Evolutionary conservation across 1,140 invertebrate genomes (phyloP), one percentile per base, ranked within the genome.

Genomic region (Bombus confusus): DNA sequence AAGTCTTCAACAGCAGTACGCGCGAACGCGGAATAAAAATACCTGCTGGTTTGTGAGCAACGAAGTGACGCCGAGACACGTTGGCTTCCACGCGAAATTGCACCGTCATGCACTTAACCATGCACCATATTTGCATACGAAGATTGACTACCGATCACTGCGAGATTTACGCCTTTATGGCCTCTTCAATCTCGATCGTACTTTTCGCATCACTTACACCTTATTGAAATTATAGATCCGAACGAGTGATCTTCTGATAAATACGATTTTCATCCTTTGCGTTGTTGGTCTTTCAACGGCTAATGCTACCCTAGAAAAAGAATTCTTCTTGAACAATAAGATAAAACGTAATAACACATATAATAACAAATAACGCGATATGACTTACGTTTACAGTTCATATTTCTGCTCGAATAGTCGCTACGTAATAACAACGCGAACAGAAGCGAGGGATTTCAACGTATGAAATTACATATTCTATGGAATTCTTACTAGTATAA

Each of bases 71-170:
- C 28, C 59, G 59, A 62, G 59, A n/a, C 59, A 62, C 59, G 59
- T 62, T n/a, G 28, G 28, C 28, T 39, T 64, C 39, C 10, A 39
- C 39, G 28, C n/a, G 28, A 34, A 79, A 68, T 41, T 68, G 77
- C 77, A 79, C 22, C 77, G 62, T 79, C 59, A 79, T 18, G 41
- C 39, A 79, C n/a, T 10, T 79, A 66, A 57, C 77, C 62, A 37
- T 79, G 77, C 62, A 22, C 41, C 39, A 18, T 66, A 79, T 79
- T 79, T 79, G 77, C 77, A 79, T 79, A 66, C 77, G 37, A 34
- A 79, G 62, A 79, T 79, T 79, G 77, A 62, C 76, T 64, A 78
- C 57, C 37, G 37, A 64, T 59, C 59, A 9, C 18, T n/a, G 77
- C 77, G 41, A 66, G 62, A 79, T 68, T n/a, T n/a, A 28, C 12